Evolutionary conservation across 2,113 vertebrate genomes (phyloP).

Genomic region (Bothrops jararaca): DNA sequence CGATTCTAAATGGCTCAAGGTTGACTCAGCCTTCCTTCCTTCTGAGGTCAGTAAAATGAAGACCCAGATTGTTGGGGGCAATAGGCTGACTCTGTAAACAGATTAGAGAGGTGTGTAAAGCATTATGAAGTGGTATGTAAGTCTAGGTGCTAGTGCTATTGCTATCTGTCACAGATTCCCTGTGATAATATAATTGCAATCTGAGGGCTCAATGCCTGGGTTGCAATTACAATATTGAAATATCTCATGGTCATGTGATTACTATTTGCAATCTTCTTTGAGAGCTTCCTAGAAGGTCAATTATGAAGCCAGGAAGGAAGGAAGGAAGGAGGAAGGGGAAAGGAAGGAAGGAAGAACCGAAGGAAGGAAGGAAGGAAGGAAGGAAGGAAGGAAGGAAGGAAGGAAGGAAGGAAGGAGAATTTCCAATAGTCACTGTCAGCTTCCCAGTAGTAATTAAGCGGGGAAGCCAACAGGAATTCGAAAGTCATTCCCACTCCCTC

Average conservation of each 20-base stretch:
- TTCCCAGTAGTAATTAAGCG: neutral
- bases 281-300: neutral
- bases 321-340: too few relatives aligned
- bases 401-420: too few relatives aligned
- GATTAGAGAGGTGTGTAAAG: neutral
- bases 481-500: neutral
- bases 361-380: too few relatives aligned
- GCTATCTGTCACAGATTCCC: neutral
- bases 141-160: neutral
- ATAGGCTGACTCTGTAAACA: neutral
- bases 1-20: neutral
- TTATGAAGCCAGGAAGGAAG: neutral
- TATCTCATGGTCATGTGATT: neutral
- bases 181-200: neutral
- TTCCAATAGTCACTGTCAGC: neutral
- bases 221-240: neutral
- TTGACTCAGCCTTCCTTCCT: neutral
- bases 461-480: neutral
- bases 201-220: neutral
- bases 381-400: too few relatives aligned
- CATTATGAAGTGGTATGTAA: neutral
- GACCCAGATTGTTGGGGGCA: neutral
- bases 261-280: neutral
- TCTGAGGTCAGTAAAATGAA: neutral
- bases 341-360: too few relatives aligned